Base-by-base conservation (phyloP, 2,113 vertebrate species). In the Rhizomys pruinosus region DNA sequence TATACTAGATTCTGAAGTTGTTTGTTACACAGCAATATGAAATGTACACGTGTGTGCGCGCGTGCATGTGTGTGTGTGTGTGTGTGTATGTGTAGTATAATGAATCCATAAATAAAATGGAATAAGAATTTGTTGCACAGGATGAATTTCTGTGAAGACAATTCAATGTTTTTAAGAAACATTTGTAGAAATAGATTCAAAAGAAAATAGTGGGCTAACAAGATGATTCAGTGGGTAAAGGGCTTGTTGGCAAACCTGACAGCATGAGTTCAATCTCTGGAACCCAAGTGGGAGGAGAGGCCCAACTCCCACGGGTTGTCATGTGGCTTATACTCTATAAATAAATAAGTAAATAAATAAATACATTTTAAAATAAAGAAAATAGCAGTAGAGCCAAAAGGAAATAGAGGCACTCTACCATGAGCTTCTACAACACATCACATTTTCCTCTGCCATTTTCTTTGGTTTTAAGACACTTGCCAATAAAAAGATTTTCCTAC, bases 401-500 rank as follows among this genome's bases (percentile, higher is more conserved):
- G 80, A 92, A 59, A 87, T 39, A 42, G 59, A 91, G 42, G 47
- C 84, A 87, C 47, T 77, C 37, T n/a, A 73, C 47, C 5, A 85
- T 20, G 25, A 74, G 76, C 66, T 92, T 92, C 52, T 42, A 80
- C 1, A 93, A 73, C 47, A 85, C 1, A 68, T 82, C 66, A 84
- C 89, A 85, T 80, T 89, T 95, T 89, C 69, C 77, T 89, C 61
- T 88, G 57, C n/a, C 89, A 69, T 94, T 95, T 92, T 93, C 89
- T 93, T 93, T 92, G 92, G 87, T 92, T 96, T 94, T 77, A 93
- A 95, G 72, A 93, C 42, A 96, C 92, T 96, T 96, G 91, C 87
- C 96, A 96, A 79, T 39, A 71, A 78, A 95, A 97, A 94, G 11
- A 64, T 77, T 91, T 94, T 85, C 93, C 95, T 84, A 86, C 52